Percentiles rank a stretch among this genome's conserved stretches.
phyloP scores from a whole-genome alignment of 2,888 invertebrate species.

The Patella depressa region DNA sequence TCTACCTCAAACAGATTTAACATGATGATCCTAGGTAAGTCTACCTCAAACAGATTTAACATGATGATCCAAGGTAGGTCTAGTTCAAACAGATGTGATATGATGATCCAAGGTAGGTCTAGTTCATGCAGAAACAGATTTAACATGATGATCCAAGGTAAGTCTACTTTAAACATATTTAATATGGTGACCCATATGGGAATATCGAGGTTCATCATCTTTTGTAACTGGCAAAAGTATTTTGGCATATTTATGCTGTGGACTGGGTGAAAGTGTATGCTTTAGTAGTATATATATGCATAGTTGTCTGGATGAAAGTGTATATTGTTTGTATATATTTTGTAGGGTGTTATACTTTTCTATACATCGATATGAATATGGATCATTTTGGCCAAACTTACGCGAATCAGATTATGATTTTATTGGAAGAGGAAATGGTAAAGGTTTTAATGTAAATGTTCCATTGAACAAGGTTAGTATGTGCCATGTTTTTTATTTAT shows the following conservation, averaged over 20 bases:
- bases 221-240: no score
- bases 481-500: neutral
- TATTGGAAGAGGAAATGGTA: constrained; percentile 82
- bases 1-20: neutral
- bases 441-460: constrained; percentile 91
- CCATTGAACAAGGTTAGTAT: constrained; percentile 83
- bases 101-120: constrained; percentile 75
- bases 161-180: no score
- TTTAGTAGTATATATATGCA: no score
- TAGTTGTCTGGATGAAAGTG: no score
- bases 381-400: constrained; percentile 93
- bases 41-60: neutral
- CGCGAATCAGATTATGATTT: constrained; percentile 89
- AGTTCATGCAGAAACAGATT: neutral
- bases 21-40: no score
- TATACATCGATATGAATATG: constrained; percentile 95
- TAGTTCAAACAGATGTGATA: no score
- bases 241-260: no score
- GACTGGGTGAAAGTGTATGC: no score
- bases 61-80: neutral
- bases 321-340: constrained; percentile 37
- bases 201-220: no score
- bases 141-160: no score
- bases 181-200: no score
- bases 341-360: constrained; percentile 94